Evolutionary conservation across 2,797 vertebrate genomes (phyloP), one percentile per base, ranked within the genome.

Genomic region (Danio aesculapii): DNA sequence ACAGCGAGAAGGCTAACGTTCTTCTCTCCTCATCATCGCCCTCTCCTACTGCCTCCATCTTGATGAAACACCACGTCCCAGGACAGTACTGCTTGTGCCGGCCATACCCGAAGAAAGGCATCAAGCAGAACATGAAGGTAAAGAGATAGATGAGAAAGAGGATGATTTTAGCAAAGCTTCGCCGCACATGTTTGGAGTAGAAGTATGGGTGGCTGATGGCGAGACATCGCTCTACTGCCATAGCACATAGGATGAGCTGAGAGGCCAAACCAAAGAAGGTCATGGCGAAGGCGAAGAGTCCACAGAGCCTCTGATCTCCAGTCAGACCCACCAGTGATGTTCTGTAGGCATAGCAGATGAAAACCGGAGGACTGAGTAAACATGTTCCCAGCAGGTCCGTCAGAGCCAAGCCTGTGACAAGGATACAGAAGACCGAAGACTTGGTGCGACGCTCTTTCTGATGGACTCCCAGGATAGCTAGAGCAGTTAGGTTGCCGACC

Each of bases 1-100:
- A 92, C 76, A 97, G 87, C 0, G 97, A 97, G 89, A 97, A 98
- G 63, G 94, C 93, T n/a, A 92, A 84, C 2, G 92, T 90, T 21
- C 8, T 53, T 6, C 0, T 8, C 70, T 79, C 84, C 78, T 91
- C 59, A 3, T 85, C 86, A 49, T 88, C 59, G 0, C 79, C 81
- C 0, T 91, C 85, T 11, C 66, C 87, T 39, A 85, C 85, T 0
- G 91, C 90, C 10, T 95, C 94, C 97, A 98, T 95, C 79, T 94
- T 91, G 50, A 98, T 94, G 86, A 96, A 98, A 83, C 97, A 98
- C 97, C 97, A 98, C 0, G 96, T 97, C 5, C 96, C 96, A 0
- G 96, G 97, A 59, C 95, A 96, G 81, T 96, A 97, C 90, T 97
- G 95, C 84, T 95, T 92, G 86, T 95, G 95, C 10, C 90, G 90